A percentile compares a stretch with the other conserved stretches of the same genome.
Evolutionary conservation across 2,797 vertebrate species (phyloP).

Genomic region (Alauda arvensis): DNA sequence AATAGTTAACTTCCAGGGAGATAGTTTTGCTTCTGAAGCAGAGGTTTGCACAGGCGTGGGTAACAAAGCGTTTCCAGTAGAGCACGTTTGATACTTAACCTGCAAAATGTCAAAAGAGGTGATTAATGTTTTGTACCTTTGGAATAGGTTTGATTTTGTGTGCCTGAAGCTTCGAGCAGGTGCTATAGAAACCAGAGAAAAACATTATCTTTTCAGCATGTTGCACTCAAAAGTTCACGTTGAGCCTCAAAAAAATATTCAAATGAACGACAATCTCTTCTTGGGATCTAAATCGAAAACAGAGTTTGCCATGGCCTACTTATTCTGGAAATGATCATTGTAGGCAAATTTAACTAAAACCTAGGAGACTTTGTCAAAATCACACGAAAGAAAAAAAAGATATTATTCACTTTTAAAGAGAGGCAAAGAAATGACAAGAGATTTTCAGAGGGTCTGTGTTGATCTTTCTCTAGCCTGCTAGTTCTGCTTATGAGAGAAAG

Average conservation of each 20-base stretch:
- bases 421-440: neutral
- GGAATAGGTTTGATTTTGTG: conserved; percentile 1
- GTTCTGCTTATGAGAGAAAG: neutral
- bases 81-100: neutral
- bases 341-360: neutral
- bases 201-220: neutral
- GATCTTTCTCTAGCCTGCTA: neutral
- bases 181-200: neutral
- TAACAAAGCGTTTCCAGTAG: neutral
- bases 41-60: neutral
- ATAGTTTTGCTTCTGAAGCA: neutral
- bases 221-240: neutral
- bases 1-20: neutral
- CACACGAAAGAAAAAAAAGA: neutral
- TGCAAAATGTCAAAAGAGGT: conserved; percentile 13
- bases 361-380: neutral
- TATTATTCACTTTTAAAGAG: neutral
- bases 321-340: neutral
- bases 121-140: conserved; percentile 32
- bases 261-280: neutral
- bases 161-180: neutral
- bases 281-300: neutral
- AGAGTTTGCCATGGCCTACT: neutral
- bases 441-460: neutral
- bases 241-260: neutral